phyloP scores from a whole-genome alignment of 2,888 invertebrate species.

The Phasia obesa region DNA sequence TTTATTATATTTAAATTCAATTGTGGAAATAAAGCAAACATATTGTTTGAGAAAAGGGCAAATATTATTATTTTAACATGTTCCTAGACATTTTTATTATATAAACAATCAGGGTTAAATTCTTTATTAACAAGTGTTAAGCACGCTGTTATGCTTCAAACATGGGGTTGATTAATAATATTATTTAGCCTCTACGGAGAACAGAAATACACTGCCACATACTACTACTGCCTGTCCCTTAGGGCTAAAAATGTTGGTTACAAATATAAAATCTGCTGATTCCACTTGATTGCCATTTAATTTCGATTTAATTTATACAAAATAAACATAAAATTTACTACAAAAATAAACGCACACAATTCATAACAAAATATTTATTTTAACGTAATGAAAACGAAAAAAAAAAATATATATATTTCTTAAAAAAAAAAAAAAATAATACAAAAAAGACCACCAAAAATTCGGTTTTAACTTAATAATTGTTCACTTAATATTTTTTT shows the following conservation, averaged over 20 bases:
- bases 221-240: slow-evolving; percentile 30
- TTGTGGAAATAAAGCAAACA: no score
- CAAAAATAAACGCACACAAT: slow-evolving; percentile 35
- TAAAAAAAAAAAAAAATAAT: background rate
- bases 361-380: slow-evolving; percentile 69
- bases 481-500: slow-evolving; percentile 22
- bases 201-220: background rate
- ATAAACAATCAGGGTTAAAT: slow-evolving; percentile 2
- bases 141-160: slow-evolving; percentile 22
- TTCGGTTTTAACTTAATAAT: background rate
- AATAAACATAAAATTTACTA: slow-evolving; percentile 75
- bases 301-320: slow-evolving; percentile 80
- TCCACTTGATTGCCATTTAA: slow-evolving; percentile 83
- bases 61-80: slow-evolving; percentile 7
- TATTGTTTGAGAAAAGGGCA: background rate
- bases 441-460: slow-evolving; percentile 50
- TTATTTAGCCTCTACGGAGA: background rate
- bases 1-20: no score
- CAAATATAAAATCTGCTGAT: slow-evolving; percentile 81
- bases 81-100: background rate
- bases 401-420: slow-evolving; percentile 1
- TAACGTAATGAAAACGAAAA: slow-evolving; percentile 20
- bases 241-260: slow-evolving; percentile 61
- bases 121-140: slow-evolving; percentile 48
- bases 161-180: slow-evolving; percentile 32